Evolutionary conservation across 1,140 invertebrate genomes (phyloP).

Genomic region (Drosophila ogumai): DNA sequence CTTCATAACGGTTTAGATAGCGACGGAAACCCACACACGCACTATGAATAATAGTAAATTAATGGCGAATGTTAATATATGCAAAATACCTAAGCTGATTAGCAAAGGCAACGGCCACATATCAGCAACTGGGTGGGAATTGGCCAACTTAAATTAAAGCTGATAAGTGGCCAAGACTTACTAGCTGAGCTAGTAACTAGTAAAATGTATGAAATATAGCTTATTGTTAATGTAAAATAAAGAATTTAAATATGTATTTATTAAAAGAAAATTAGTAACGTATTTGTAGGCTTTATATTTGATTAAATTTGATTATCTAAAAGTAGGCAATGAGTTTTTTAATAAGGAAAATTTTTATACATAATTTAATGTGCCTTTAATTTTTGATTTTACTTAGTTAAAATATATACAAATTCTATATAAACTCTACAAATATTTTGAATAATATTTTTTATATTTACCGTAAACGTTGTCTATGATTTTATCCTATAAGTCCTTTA

Average conservation of each 20-base stretch:
- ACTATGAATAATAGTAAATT: constrained; percentile 27
- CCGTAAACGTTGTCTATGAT: neutral
- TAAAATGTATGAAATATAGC: neutral
- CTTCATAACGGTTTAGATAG: constrained; percentile 30
- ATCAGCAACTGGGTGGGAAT: constrained; percentile 8
- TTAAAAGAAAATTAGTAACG: neutral
- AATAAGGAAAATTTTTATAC: neutral
- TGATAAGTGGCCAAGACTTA: neutral
- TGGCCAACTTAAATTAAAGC: constrained; percentile 10
- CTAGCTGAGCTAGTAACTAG: neutral
- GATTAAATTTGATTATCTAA: neutral
- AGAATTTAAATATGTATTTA: neutral
- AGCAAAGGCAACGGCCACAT: constrained; percentile 24
- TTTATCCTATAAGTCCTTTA: neutral
- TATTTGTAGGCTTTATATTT: neutral
- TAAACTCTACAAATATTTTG: too few species aligned
- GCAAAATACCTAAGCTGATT: constrained; percentile 59
- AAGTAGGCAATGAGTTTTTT: neutral
- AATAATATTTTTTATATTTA: too few species aligned
- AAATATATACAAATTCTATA: too few species aligned
- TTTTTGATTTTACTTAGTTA: neutral
- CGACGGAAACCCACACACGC: constrained; percentile 15
- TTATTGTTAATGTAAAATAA: neutral
- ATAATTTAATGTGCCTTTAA: neutral
- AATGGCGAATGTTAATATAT: constrained; percentile 55